These are phyloP conservation scores for Podiceps cristatus DNA, from an alignment of 2,113 vertebrate genomes.

Conservation along the genomic window DNA sequence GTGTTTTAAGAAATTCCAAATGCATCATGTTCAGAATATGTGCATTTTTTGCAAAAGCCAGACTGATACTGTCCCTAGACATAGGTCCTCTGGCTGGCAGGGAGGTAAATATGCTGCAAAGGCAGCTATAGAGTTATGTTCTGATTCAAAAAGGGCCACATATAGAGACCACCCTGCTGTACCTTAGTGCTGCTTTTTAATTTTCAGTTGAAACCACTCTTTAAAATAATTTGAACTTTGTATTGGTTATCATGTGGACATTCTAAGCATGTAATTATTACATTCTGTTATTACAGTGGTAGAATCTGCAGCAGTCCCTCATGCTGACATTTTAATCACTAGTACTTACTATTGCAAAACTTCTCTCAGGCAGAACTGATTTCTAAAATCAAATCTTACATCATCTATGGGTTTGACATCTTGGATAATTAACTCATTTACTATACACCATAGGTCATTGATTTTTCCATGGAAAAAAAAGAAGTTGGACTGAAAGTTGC, in stretches of 20 bases:
- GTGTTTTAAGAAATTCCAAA: neutral
- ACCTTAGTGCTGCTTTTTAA: neutral
- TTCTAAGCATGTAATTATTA: constrained; percentile 50
- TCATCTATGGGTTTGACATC: constrained; percentile 35
- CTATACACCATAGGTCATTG: constrained; percentile 52
- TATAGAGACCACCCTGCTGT: neutral
- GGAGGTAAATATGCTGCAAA: neutral
- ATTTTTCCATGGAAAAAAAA: constrained; percentile 56
- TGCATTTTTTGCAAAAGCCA: neutral
- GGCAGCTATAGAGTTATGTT: neutral
- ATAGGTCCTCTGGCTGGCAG: neutral
- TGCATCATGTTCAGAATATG: neutral
- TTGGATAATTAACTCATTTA: constrained; percentile 74
- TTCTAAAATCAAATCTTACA: constrained; percentile 66
- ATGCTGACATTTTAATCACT: constrained; percentile 75
- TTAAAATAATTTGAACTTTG: constrained; percentile 5
- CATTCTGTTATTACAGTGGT: constrained; percentile 35
- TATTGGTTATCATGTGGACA: constrained; percentile 38
- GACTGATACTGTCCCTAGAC: neutral
- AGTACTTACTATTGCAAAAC: constrained; percentile 47
- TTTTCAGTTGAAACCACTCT: constrained; percentile 5
- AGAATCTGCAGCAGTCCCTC: constrained; percentile 41
- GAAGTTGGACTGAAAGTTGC: constrained; percentile 29
- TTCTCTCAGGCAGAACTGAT: constrained; percentile 64
- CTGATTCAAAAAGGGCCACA: neutral